These are phyloP conservation scores for Tolmerus cingulatus DNA, from an alignment of 2,888 invertebrate species.

Conservation along the genomic window DNA sequence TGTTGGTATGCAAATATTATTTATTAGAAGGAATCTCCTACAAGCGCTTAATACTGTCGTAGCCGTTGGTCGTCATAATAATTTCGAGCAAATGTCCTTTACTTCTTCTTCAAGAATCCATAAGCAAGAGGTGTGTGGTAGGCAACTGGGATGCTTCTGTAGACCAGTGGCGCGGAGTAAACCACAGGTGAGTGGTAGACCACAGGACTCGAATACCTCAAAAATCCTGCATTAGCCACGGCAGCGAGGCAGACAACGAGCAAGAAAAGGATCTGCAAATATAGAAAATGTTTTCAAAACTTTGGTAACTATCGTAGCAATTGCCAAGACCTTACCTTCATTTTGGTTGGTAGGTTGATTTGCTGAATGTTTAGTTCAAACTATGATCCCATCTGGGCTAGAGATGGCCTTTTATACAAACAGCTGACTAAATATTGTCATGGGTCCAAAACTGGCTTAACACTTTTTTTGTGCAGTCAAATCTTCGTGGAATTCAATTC, in stretches of 20 bases:
- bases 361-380: neutral
- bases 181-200: neutral
- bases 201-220: neutral
- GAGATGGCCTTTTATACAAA: neutral
- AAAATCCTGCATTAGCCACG: neutral
- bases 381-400: neutral
- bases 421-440: neutral
- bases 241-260: constrained; percentile 15
- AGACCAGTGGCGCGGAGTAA: neutral
- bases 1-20: neutral
- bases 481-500: neutral
- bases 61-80: neutral
- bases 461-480: neutral
- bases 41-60: neutral
- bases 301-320: neutral
- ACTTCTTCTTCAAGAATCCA: constrained; percentile 16
- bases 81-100: neutral
- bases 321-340: neutral
- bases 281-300: neutral
- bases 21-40: neutral
- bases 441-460: neutral
- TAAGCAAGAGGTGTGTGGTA: neutral
- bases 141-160: neutral
- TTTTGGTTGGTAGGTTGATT: constrained; percentile 10
- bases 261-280: constrained; percentile 3